Evolutionary conservation across 2,113 vertebrate genomes (phyloP).

Genomic region (Marcusenius ussheri): DNA sequence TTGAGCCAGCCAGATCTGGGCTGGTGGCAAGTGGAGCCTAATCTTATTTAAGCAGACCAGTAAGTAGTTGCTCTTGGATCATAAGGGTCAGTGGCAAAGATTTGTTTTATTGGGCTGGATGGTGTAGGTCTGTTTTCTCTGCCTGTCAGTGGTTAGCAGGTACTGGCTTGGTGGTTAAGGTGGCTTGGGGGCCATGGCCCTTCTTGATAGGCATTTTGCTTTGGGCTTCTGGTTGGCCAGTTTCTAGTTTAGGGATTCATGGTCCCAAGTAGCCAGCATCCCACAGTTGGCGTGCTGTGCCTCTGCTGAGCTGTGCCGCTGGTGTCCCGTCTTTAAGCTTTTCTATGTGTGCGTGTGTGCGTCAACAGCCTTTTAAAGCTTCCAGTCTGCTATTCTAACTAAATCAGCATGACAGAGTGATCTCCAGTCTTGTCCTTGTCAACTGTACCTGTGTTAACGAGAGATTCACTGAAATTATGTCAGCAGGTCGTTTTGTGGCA

Average conservation of each 20-base stretch:
- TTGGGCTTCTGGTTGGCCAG: neutral
- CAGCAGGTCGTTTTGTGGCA: too few species aligned
- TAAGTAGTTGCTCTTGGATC: neutral
- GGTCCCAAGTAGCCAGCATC: neutral
- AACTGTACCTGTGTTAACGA: too few species aligned
- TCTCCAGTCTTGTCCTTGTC: too few species aligned
- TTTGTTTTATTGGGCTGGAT: neutral
- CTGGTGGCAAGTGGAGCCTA: neutral
- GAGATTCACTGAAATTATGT: too few species aligned
- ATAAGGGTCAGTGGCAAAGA: neutral
- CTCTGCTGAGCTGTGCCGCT: neutral
- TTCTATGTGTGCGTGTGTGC: neutral
- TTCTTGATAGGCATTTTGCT: neutral
- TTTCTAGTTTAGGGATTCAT: neutral
- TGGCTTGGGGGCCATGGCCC: neutral
- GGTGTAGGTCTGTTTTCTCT: neutral
- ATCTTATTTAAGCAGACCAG: neutral
- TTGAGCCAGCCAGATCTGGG: neutral
- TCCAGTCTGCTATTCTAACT: too few species aligned
- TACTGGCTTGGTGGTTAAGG: neutral
- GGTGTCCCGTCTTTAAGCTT: neutral
- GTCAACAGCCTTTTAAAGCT: too few species aligned
- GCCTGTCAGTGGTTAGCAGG: neutral
- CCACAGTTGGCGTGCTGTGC: too few species aligned
- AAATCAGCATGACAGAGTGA: too few species aligned